These are phyloP conservation scores for Ecliptopera silaceata DNA, from an alignment of 2,888 invertebrate species.

Conservation along the genomic window DNA sequence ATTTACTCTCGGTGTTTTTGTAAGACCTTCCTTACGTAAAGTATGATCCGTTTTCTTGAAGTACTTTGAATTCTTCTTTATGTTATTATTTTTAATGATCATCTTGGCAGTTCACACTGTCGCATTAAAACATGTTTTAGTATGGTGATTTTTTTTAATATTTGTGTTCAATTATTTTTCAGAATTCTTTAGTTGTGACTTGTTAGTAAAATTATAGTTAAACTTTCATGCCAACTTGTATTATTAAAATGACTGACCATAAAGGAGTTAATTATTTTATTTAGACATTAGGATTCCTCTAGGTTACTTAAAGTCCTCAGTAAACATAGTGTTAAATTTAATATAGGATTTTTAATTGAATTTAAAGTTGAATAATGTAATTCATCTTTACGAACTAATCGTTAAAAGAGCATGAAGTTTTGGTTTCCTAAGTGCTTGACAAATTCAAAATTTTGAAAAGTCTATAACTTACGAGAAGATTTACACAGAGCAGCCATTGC, in stretches of 20 bases:
- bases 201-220: neutral
- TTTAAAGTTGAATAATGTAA: too few species aligned
- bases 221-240: slow-evolving; percentile 39
- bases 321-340: slow-evolving; percentile 12
- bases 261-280: slow-evolving; percentile 67
- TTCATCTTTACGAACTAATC: too few species aligned
- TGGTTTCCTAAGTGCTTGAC: neutral
- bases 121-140: neutral
- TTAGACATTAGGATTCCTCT: slow-evolving; percentile 41
- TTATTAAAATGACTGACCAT: slow-evolving; percentile 69
- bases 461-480: too few species aligned
- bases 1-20: slow-evolving; percentile 16
- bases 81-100: neutral
- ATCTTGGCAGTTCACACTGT: neutral
- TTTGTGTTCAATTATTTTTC: slow-evolving; percentile 5
- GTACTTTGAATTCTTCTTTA: neutral
- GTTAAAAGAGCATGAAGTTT: neutral
- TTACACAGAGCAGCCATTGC: too few species aligned
- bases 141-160: too few species aligned
- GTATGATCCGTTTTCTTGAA: neutral
- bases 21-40: slow-evolving; percentile 5
- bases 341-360: neutral
- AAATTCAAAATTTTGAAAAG: too few species aligned
- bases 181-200: slow-evolving; percentile 3
- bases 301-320: slow-evolving; percentile 26